These are phyloP conservation scores for Epinephelus fuscoguttatus DNA, from an alignment of 2,113 vertebrate genomes.

Conservation along the genomic window DNA sequence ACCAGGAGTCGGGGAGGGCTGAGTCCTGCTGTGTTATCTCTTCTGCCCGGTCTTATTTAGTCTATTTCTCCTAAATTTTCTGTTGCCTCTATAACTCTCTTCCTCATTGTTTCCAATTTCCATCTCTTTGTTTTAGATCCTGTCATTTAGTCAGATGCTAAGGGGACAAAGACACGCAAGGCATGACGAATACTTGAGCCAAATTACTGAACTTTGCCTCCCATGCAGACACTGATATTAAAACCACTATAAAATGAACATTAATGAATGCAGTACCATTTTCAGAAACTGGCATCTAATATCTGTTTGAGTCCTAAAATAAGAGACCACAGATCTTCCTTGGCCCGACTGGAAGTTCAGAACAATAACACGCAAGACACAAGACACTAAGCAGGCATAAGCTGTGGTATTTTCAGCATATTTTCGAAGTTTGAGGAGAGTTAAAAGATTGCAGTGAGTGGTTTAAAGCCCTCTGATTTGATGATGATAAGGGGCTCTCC, in stretches of 20 bases:
- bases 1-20: not conserved
- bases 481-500: conserved; percentile 39
- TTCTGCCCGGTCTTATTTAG: conserved; percentile 20
- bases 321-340: not conserved
- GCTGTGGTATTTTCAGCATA: not conserved
- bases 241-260: too few species aligned
- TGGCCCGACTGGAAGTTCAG: not conserved
- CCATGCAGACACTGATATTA: not conserved
- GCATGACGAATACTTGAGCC: not conserved
- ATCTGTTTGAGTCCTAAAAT: not conserved
- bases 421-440: not conserved
- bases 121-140: not conserved
- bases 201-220: not conserved
- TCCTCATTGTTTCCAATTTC: not conserved
- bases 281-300: not conserved
- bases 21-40: conserved; percentile 7
- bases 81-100: not conserved
- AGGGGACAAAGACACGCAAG: not conserved
- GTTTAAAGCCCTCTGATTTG: conserved; percentile 54
- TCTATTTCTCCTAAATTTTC: not conserved
- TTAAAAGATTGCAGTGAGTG: conserved; percentile 16
- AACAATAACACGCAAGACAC: not conserved
- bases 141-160: not conserved
- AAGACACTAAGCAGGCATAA: not conserved
- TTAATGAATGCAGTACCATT: not conserved